Evolutionary conservation across 2,888 invertebrate genomes (phyloP).

Genomic region (Ormyrus pomaceus): DNA sequence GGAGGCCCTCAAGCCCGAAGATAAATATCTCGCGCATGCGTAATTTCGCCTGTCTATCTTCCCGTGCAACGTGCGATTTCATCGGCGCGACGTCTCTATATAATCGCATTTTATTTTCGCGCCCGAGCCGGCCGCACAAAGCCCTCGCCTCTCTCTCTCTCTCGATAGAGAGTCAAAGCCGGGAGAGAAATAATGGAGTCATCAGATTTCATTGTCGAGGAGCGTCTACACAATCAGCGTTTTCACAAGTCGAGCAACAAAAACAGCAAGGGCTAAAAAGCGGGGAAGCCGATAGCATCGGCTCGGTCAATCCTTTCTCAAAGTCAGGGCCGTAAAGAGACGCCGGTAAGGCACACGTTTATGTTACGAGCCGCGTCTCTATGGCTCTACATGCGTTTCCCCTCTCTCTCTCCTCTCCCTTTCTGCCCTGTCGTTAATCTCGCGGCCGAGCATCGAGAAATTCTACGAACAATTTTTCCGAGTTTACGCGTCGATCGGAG

Average conservation of each 20-base stretch:
- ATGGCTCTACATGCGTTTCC: constrained; percentile 38
- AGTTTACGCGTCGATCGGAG: neutral
- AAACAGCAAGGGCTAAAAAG: constrained; percentile 2
- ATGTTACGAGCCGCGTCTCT: neutral
- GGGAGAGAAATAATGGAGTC: constrained; percentile 43
- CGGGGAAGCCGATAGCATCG: constrained; percentile 21
- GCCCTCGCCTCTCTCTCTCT: neutral
- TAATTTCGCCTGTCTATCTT: constrained; percentile 20
- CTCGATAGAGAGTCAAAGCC: constrained; percentile 26
- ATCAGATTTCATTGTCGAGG: constrained; percentile 48
- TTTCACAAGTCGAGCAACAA: constrained; percentile 24
- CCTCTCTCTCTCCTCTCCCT: constrained; percentile 27
- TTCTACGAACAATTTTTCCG: neutral
- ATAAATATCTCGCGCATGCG: constrained; percentile 41
- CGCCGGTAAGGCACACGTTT: neutral
- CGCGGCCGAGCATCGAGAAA: constrained; percentile 6
- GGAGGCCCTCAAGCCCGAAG: neutral
- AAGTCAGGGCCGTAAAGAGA: constrained; percentile 50
- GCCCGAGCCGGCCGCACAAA: neutral
- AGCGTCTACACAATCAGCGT: constrained; percentile 42
- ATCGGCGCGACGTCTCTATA: constrained; percentile 26
- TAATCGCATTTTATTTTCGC: constrained; percentile 21
- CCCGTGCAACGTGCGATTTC: constrained; percentile 10
- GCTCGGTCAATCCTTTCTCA: constrained; percentile 48
- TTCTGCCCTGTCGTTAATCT: constrained; percentile 47